Conservation (phyloP, 2,797 vertebrate species). For the Anniella stebbinsi region DNA sequence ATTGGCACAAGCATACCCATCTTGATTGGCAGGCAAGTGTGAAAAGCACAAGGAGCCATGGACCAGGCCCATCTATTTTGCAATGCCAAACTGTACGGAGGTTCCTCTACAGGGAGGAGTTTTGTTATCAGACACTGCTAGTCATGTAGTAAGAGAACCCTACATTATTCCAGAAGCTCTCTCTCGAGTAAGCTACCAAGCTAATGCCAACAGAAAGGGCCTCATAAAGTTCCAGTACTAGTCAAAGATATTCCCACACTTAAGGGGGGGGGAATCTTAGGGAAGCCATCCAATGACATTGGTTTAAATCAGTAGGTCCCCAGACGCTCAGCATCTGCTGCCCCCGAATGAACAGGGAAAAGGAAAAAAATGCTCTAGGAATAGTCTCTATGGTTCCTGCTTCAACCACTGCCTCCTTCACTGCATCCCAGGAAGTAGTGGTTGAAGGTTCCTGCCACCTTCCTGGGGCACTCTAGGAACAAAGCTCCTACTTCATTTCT, state of each 20-base stretch:
- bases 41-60: background rate
- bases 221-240: background rate
- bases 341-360: no score
- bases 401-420: no score
- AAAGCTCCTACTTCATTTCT: no score
- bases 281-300: background rate
- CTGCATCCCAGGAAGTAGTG: no score
- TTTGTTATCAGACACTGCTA: constrained; percentile 3
- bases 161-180: background rate
- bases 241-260: background rate
- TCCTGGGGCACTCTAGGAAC: no score
- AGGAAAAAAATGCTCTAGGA: no score
- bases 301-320: background rate
- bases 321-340: no score
- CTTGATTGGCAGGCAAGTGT: no score
- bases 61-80: background rate
- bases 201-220: no score
- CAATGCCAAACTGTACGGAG: background rate
- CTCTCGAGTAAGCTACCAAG: background rate
- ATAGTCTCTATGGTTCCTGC: no score
- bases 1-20: background rate
- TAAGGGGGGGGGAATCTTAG: background rate
- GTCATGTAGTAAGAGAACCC: background rate
- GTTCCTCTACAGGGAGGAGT: background rate
- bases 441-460: no score